A percentile compares a stretch with the other conserved stretches of the same genome.
Conservation (phyloP, 2,888 invertebrate species). For the Craniophora ligustri region DNA sequence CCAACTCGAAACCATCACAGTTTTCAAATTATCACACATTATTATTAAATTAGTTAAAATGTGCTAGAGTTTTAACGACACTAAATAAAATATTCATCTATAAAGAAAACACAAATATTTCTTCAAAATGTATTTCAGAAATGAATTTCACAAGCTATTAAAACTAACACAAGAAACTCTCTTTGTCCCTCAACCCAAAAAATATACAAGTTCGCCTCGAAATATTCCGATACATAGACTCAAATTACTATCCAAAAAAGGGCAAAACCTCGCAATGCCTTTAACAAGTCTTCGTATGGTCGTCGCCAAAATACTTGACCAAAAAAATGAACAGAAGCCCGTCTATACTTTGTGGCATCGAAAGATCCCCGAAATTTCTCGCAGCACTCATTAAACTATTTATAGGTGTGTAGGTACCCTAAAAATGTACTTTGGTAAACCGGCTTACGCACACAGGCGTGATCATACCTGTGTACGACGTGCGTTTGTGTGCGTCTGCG, state of each 20-base stretch:
- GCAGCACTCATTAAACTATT: constrained; percentile 69
- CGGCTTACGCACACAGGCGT: constrained; percentile 71
- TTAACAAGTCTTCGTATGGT: constrained; percentile 13
- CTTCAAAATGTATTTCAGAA: no score
- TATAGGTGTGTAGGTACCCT: constrained; percentile 75
- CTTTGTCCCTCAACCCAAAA: constrained; percentile 8
- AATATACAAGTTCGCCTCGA: constrained; percentile 22
- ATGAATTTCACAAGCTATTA: no score
- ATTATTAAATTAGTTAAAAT: no score
- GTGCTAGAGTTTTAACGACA: no score
- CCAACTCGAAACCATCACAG: no score
- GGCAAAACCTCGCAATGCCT: constrained; percentile 20
- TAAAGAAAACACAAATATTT: no score
- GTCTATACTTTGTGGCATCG: constrained; percentile 33
- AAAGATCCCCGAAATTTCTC: constrained; percentile 61
- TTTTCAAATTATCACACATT: no score
- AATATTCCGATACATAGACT: constrained; percentile 32
- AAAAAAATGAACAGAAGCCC: constrained; percentile 39
- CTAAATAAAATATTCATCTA: no score
- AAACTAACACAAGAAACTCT: neutral
- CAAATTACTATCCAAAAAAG: constrained; percentile 34
- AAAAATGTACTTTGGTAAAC: constrained; percentile 78
- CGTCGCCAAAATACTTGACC: constrained; percentile 26
- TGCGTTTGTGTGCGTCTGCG: constrained; percentile 49
- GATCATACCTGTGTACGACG: constrained; percentile 42